Evolutionary conservation across 2,113 vertebrate species (phyloP).

Genomic region (Ophiodon elongatus): DNA sequence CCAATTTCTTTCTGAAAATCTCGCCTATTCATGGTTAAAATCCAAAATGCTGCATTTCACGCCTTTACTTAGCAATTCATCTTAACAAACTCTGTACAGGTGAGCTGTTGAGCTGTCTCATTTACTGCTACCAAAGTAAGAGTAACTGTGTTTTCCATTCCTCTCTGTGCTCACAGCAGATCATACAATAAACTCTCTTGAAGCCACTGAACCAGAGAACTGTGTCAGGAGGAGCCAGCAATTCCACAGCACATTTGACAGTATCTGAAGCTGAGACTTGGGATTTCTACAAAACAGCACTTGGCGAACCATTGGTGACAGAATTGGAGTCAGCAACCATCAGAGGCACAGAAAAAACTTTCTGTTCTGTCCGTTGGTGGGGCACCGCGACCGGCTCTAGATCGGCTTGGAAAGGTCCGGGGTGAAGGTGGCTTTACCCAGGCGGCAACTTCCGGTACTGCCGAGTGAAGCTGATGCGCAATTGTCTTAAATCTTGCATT

Average conservation of each 20-base stretch:
- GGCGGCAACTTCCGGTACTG: too few relatives aligned
- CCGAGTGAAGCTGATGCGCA: too few relatives aligned
- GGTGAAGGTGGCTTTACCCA: too few relatives aligned
- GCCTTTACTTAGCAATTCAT: not conserved
- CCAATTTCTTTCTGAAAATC: not conserved
- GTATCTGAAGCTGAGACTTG: constrained; percentile 25
- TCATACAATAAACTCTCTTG: not conserved
- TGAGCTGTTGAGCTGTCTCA: not conserved
- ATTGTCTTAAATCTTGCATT: too few relatives aligned
- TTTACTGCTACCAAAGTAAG: not conserved
- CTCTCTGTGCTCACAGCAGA: not conserved
- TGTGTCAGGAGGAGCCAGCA: not conserved
- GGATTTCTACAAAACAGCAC: constrained; percentile 24
- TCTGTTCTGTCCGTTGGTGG: not conserved
- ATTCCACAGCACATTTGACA: constrained; percentile 29
- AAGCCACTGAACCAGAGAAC: not conserved
- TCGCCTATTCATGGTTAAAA: not conserved
- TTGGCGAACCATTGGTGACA: constrained; percentile 8
- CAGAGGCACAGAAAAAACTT: not conserved
- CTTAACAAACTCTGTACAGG: not conserved
- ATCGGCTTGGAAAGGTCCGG: not conserved
- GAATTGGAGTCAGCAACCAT: constrained; percentile 8
- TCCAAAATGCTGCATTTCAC: not conserved
- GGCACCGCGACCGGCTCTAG: too few relatives aligned
- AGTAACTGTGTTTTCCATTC: not conserved